Evolutionary conservation across 2,888 invertebrate genomes (phyloP).

Genomic region (Apamea crenata): DNA sequence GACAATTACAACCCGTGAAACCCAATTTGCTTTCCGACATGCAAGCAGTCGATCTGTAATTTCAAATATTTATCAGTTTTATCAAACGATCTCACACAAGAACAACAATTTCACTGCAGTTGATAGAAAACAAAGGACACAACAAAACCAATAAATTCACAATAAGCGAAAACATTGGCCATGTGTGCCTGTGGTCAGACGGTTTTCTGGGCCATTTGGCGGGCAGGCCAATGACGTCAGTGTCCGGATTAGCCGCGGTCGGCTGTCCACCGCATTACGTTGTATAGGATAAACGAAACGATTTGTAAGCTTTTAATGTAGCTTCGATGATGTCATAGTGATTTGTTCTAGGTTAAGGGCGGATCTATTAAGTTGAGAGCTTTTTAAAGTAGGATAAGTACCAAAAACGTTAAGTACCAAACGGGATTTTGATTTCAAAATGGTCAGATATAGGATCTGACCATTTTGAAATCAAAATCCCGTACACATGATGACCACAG

Average conservation of each 20-base stretch:
- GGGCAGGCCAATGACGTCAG: constrained; percentile 52
- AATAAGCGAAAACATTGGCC: constrained; percentile 52
- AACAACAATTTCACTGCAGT: background rate
- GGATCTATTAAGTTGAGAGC: background rate
- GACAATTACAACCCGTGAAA: too few species aligned
- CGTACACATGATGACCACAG: too few species aligned
- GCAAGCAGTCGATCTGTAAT: background rate
- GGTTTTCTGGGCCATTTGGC: constrained; percentile 62
- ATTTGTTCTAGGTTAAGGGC: constrained; percentile 7
- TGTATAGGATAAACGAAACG: constrained; percentile 47
- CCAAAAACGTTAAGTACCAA: too few species aligned
- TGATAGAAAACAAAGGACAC: constrained; percentile 6
- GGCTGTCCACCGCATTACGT: constrained; percentile 54
- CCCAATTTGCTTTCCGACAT: too few species aligned
- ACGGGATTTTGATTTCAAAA: too few species aligned
- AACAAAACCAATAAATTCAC: constrained; percentile 42
- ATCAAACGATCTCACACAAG: background rate
- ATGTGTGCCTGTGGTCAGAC: constrained; percentile 51
- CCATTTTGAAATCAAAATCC: too few species aligned
- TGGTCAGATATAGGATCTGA: too few species aligned
- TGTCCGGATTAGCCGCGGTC: constrained; percentile 59
- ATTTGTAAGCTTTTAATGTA: constrained; percentile 56
- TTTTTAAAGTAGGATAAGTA: background rate
- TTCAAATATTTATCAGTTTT: background rate
- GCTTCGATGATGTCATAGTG: constrained; percentile 23